Percentiles rank a stretch among this genome's conserved stretches.
phyloP scores from a whole-genome alignment of 2,797 vertebrate genomes.

The Acanthornis magna region DNA sequence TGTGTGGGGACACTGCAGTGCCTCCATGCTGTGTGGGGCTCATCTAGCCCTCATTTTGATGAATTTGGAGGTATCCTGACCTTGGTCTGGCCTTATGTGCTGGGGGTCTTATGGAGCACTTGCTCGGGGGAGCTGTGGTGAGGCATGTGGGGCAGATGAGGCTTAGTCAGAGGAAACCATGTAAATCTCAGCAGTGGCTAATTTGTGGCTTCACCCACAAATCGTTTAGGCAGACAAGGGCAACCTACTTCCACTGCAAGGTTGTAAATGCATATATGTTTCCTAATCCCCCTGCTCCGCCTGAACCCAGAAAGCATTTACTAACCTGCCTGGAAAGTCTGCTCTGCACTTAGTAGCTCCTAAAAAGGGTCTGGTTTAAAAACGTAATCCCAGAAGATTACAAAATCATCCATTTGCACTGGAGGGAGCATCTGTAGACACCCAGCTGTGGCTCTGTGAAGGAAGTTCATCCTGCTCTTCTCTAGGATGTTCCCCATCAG shows the following conservation, averaged over 20 bases:
- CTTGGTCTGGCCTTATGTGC: not conserved
- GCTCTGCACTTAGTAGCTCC: not conserved
- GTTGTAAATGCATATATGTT: not conserved
- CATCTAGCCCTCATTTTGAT: not conserved
- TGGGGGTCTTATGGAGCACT: fast-evolving
- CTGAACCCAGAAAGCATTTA: not conserved
- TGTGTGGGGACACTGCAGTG: not conserved
- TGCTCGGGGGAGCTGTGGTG: not conserved
- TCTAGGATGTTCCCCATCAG: fast-evolving
- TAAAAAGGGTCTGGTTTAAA: not conserved
- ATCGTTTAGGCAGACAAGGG: not conserved
- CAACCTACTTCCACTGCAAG: not conserved
- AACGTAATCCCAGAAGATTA: not conserved
- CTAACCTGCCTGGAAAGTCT: not conserved
- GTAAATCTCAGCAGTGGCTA: not conserved
- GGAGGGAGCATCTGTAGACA: not conserved
- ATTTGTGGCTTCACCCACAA: not conserved
- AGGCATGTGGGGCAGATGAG: fast-evolving
- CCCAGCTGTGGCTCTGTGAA: not conserved
- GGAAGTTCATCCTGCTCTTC: not conserved
- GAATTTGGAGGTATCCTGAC: not conserved
- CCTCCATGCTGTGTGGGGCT: not conserved
- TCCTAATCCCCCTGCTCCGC: not conserved
- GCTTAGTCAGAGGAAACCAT: not conserved
- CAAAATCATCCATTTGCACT: not conserved